Evolutionary conservation across 2,113 vertebrate genomes (phyloP).

Genomic region (Perca schrenkii): DNA sequence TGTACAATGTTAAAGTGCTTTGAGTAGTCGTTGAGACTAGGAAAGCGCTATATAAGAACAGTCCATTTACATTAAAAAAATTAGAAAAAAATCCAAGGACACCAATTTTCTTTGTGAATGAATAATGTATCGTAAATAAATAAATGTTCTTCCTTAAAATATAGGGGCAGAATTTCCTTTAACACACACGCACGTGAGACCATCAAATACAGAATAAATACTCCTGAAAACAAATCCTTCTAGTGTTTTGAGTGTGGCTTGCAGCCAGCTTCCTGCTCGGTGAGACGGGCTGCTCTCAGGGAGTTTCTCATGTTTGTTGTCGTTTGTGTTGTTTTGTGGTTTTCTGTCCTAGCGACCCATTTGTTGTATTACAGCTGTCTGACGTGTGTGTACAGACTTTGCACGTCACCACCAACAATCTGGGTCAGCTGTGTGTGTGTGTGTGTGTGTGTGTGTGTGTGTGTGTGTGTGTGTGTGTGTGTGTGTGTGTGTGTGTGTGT

Average conservation of each 20-base stretch:
- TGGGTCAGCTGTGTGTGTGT: slow-evolving; percentile 23
- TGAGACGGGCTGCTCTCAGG: slow-evolving; percentile 18
- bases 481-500: slow-evolving; percentile 10
- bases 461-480: slow-evolving; percentile 1
- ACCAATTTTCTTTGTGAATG: no score
- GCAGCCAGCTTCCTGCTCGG: slow-evolving; percentile 48
- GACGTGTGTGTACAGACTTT: slow-evolving; percentile 23
- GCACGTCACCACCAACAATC: slow-evolving; percentile 33
- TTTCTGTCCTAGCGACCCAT: slow-evolving; percentile 30
- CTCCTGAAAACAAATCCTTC: neutral
- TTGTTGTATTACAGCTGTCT: slow-evolving; percentile 17
- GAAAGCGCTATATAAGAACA: no score
- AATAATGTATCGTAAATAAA: no score
- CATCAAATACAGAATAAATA: neutral
- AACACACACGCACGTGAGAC: neutral
- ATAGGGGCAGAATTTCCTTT: neutral
- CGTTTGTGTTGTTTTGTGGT: slow-evolving; percentile 52
- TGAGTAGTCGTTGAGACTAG: no score
- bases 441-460: neutral
- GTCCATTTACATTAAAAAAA: no score
- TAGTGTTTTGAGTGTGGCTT: neutral
- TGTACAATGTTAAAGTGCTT: no score
- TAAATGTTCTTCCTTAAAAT: no score
- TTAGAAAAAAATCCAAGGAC: no score
- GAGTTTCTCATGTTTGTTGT: slow-evolving; percentile 54